These are phyloP conservation scores for Arothron firmamentum DNA, from an alignment of 2,113 vertebrate genomes.

Conservation along the genomic window DNA sequence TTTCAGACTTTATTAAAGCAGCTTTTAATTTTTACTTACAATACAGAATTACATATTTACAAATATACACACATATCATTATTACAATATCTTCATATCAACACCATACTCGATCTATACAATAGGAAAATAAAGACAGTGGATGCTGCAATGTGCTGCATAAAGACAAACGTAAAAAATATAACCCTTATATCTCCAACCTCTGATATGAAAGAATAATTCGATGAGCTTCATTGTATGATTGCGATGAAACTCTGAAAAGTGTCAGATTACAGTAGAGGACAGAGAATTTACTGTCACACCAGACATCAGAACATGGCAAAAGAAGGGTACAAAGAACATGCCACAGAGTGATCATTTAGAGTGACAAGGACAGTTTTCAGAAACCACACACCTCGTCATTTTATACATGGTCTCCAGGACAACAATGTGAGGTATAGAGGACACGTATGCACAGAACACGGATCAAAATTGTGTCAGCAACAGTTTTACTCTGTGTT, in stretches of 20 bases:
- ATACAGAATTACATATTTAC: slow-evolving; percentile 79
- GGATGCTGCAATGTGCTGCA: slow-evolving; percentile 77
- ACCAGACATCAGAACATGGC: slow-evolving; percentile 22
- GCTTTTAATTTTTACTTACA: slow-evolving; percentile 73
- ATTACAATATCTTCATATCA: slow-evolving; percentile 59
- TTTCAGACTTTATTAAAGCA: slow-evolving; percentile 77
- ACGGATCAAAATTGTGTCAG: slow-evolving; percentile 34
- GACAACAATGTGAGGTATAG: slow-evolving; percentile 58
- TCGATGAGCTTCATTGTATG: slow-evolving; percentile 33
- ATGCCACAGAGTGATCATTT: slow-evolving; percentile 41
- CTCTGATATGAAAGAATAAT: slow-evolving; percentile 39
- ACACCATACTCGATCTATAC: slow-evolving; percentile 64
- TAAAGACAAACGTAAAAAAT: slow-evolving; percentile 67
- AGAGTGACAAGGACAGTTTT: slow-evolving; percentile 30
- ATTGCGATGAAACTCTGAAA: slow-evolving; percentile 36
- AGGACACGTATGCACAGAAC: slow-evolving; percentile 64
- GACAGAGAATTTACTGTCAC: slow-evolving; percentile 54
- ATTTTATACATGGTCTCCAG: slow-evolving; percentile 55
- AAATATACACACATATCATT: slow-evolving; percentile 69
- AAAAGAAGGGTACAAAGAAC: slow-evolving; percentile 28
- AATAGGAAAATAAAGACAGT: slow-evolving; percentile 72
- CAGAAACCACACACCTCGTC: slow-evolving; percentile 41
- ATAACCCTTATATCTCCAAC: slow-evolving; percentile 44
- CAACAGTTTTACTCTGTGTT: slow-evolving; percentile 8
- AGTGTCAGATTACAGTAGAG: slow-evolving; percentile 34